A percentile compares a stretch with the other conserved stretches of the same genome.
phyloP scores from a whole-genome alignment of 2,113 vertebrate genomes.

The Bubo scandiacus region DNA sequence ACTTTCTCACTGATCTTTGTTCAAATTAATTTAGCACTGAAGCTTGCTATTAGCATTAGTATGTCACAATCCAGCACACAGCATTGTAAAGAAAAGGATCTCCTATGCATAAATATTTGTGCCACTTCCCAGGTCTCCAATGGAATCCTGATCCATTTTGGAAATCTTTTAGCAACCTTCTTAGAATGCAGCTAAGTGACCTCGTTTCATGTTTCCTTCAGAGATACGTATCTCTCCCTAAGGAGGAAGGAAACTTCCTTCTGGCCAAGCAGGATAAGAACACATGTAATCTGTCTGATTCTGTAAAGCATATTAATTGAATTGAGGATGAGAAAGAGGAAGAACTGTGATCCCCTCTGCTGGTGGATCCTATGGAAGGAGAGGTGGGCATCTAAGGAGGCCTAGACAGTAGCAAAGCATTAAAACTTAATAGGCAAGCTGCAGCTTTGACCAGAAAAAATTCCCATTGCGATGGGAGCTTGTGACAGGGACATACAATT shows the following conservation, averaged over 20 bases:
- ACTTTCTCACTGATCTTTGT: not conserved
- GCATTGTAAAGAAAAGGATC: not conserved
- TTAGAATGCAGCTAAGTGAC: not conserved
- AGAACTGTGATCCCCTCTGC: not conserved
- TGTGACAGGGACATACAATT: not conserved
- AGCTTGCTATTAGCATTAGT: not conserved
- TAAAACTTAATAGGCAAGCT: not conserved
- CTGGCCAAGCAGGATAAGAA: not conserved
- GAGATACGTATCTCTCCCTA: not conserved
- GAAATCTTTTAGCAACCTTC: not conserved
- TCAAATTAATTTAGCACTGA: not conserved
- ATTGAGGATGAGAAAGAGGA: not conserved
- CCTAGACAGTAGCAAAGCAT: not conserved
- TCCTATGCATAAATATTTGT: not conserved
- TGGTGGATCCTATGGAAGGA: not conserved
- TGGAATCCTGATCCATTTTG: not conserved
- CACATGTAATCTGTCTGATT: not conserved
- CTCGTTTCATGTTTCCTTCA: not conserved
- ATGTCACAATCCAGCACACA: not conserved
- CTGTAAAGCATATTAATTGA: not conserved
- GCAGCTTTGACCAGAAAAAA: not conserved
- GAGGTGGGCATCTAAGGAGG: not conserved
- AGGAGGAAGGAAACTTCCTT: not conserved
- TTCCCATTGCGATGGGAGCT: not conserved
- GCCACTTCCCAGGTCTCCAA: not conserved